Percentiles rank a stretch among this genome's conserved stretches.
These are phyloP conservation scores for Drosophila lowei DNA, from an alignment of 1,140 invertebrate genomes.

Conservation along the genomic window DNA sequence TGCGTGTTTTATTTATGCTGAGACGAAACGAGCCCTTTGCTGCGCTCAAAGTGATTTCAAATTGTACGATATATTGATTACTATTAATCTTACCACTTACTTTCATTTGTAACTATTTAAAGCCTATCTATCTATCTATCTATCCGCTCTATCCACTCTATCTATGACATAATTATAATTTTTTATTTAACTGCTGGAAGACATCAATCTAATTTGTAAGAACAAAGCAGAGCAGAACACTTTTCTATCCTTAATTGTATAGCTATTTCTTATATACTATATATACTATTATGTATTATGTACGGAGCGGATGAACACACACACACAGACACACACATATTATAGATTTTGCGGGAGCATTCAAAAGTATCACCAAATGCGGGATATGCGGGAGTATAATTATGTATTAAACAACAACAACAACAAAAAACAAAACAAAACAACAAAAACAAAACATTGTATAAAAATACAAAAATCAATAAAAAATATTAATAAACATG, in stretches of 20 bases:
- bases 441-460: slow-evolving; percentile 59
- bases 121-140: slow-evolving; percentile 23
- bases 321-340: slow-evolving; percentile 45
- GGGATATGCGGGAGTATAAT: slow-evolving; percentile 70
- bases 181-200: slow-evolving; percentile 62
- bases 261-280: slow-evolving; percentile 40
- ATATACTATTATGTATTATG: slow-evolving; percentile 61
- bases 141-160: slow-evolving; percentile 6
- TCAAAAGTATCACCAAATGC: slow-evolving; percentile 55
- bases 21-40: slow-evolving; percentile 59
- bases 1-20: slow-evolving; percentile 32
- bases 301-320: slow-evolving; percentile 50
- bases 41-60: slow-evolving; percentile 69
- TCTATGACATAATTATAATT: slow-evolving; percentile 34
- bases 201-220: slow-evolving; percentile 65
- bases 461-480: slow-evolving; percentile 73
- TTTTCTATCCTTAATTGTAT: slow-evolving; percentile 78
- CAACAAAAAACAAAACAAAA: slow-evolving; percentile 45
- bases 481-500: slow-evolving; percentile 71
- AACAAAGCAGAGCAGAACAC: slow-evolving; percentile 43
- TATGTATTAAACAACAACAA: slow-evolving; percentile 60
- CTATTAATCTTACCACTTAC: slow-evolving; percentile 36
- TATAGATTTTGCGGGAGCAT: slow-evolving; percentile 70
- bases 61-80: slow-evolving; percentile 68
- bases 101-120: slow-evolving; percentile 64